Percentiles rank a stretch among this genome's conserved stretches.
Conservation (phyloP, 2,888 invertebrate genomes). For the Baccha elongata region DNA sequence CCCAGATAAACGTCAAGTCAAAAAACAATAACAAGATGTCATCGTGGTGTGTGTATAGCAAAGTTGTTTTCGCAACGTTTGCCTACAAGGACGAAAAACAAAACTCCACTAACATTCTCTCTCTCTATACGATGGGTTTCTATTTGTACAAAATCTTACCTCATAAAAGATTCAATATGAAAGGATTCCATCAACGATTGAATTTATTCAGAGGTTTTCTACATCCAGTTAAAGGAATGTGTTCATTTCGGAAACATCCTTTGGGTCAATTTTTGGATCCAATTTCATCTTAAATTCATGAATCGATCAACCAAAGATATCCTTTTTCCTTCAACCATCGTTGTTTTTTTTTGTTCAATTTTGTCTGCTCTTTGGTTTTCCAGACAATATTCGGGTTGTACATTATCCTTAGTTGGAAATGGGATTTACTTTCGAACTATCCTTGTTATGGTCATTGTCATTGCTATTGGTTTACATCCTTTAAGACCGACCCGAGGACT, state of each 20-base stretch:
- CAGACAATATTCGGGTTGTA: constrained; percentile 41
- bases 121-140: constrained; percentile 10
- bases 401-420: constrained; percentile 54
- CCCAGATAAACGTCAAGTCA: constrained; percentile 35
- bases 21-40: constrained; percentile 34
- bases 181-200: constrained; percentile 62
- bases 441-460: constrained; percentile 49
- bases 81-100: constrained; percentile 16
- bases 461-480: constrained; percentile 37
- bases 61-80: constrained; percentile 46
- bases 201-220: constrained; percentile 46
- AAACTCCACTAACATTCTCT: constrained; percentile 41
- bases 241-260: constrained; percentile 40
- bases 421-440: constrained; percentile 43
- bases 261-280: constrained; percentile 57
- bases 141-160: constrained; percentile 36
- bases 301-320: constrained; percentile 44
- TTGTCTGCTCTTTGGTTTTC: constrained; percentile 21
- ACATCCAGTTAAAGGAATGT: background rate
- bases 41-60: background rate
- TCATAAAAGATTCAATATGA: constrained; percentile 58
- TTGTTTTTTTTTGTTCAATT: constrained; percentile 30
- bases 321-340: constrained; percentile 1
- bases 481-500: background rate
- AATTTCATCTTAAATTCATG: constrained; percentile 69